These are phyloP conservation scores for Acrocephalus arundinaceus DNA, from an alignment of 2,113 vertebrate genomes.

Conservation along the genomic window DNA sequence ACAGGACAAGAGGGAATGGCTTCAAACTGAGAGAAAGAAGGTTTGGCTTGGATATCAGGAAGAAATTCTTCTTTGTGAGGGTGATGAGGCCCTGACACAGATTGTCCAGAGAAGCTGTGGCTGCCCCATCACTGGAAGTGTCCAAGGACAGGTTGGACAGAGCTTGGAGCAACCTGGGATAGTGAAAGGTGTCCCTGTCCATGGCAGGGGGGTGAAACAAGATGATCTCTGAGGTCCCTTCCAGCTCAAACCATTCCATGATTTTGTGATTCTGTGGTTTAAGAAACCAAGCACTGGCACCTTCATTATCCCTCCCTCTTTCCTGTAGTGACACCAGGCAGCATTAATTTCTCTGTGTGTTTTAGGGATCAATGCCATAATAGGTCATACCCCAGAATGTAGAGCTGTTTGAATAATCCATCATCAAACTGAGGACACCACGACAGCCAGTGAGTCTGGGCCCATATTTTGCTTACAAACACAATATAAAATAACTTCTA, in stretches of 20 bases:
- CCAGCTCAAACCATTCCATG: not conserved
- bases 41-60: not conserved
- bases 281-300: not conserved
- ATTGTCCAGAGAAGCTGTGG: not conserved
- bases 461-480: not conserved
- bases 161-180: not conserved
- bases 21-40: not conserved
- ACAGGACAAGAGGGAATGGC: not conserved
- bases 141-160: rapidly evolving
- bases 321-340: not conserved
- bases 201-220: rapidly evolving
- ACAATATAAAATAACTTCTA: not conserved
- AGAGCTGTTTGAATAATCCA: not conserved
- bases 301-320: not conserved
- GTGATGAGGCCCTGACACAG: not conserved
- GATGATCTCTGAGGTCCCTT: not conserved
- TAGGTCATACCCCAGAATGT: not conserved
- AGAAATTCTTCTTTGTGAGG: not conserved
- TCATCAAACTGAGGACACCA: not conserved
- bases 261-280: not conserved
- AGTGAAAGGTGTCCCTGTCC: not conserved
- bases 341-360: not conserved
- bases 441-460: not conserved
- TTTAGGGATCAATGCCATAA: not conserved
- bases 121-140: not conserved